Conservation (phyloP, 2,113 vertebrate species). For the Grantiella picta region DNA sequence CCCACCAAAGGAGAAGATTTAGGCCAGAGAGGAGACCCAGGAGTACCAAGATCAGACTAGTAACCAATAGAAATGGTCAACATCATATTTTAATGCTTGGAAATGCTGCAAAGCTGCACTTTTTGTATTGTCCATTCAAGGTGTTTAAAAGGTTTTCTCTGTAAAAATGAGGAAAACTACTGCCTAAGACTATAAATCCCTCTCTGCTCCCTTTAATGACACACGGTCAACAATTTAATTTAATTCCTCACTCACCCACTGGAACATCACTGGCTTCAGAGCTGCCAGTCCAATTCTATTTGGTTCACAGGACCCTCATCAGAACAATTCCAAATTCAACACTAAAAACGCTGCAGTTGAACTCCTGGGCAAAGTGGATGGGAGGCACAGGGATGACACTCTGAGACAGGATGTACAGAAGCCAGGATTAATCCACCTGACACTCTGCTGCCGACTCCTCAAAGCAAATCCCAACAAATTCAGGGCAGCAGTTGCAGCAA, state of each 20-base stretch:
- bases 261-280: background rate
- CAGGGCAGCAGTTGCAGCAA: background rate
- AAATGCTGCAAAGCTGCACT: background rate
- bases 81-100: background rate
- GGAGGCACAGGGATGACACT: background rate
- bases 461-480: background rate
- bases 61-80: background rate
- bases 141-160: background rate
- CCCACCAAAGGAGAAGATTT: background rate
- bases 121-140: background rate
- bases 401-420: background rate
- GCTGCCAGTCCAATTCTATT: background rate
- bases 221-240: background rate
- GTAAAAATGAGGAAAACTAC: background rate
- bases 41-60: background rate
- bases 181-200: background rate
- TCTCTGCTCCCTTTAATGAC: background rate
- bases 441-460: background rate
- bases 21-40: background rate
- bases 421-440: constrained; percentile 12
- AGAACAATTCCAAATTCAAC: background rate
- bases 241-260: background rate
- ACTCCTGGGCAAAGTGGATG: background rate
- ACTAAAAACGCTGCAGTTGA: background rate
- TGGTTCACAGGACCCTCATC: background rate